A percentile compares a stretch with the other conserved stretches of the same genome.
Conservation (phyloP, 2,888 invertebrate genomes). For the Corbicula japonica region DNA sequence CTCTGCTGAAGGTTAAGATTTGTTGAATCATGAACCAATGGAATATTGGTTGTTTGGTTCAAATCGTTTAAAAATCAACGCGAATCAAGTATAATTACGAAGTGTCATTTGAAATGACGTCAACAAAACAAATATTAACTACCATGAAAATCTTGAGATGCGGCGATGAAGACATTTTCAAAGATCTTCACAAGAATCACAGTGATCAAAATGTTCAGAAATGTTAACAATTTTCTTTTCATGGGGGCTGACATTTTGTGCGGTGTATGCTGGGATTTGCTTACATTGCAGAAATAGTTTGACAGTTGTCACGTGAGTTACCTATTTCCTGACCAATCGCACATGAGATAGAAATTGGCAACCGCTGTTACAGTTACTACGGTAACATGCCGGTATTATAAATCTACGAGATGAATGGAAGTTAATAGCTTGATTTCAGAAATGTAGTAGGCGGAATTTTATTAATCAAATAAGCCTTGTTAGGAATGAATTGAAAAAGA, state of each 20-base stretch:
- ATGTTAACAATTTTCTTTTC: constrained; percentile 19
- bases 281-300: constrained; percentile 57
- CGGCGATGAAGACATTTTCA: constrained; percentile 39
- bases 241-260: constrained; percentile 76
- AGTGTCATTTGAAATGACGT: not conserved
- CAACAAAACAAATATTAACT: constrained; percentile 46
- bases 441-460: too few relatives aligned
- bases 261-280: constrained; percentile 73
- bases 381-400: constrained; percentile 13
- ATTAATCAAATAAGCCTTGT: too few relatives aligned
- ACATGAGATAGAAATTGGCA: constrained; percentile 38
- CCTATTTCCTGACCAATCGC: constrained; percentile 70
- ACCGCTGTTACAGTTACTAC: constrained; percentile 50
- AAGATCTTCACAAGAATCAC: constrained; percentile 25
- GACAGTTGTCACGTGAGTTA: constrained; percentile 73
- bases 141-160: constrained; percentile 48
- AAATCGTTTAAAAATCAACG: too few relatives aligned
- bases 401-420: constrained; percentile 7
- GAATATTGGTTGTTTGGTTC: too few relatives aligned
- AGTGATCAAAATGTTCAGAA: constrained; percentile 36
- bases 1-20: too few relatives aligned
- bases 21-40: too few relatives aligned
- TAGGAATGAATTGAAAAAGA: too few relatives aligned
- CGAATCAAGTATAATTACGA: not conserved
- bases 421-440: not conserved